phyloP scores from a whole-genome alignment of 2,888 invertebrate genomes.

The Mactromeris polynyma region DNA sequence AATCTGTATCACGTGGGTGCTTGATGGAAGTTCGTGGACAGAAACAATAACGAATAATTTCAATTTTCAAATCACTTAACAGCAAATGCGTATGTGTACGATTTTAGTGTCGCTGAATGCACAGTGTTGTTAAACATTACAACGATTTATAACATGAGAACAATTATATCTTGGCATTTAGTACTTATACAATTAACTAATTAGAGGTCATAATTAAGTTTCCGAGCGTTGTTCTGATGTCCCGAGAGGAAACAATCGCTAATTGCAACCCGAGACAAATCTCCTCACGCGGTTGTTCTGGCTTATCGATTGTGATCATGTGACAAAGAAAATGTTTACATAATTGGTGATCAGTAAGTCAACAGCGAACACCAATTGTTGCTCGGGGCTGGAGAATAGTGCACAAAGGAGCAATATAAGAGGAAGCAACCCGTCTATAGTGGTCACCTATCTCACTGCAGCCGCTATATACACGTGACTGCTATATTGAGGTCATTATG shows the following conservation, averaged over 20 bases:
- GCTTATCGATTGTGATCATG: not conserved
- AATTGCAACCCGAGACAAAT: not conserved
- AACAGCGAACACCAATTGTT: not conserved
- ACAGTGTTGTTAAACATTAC: not conserved
- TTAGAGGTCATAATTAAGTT: not conserved
- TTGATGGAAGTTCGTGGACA: not conserved
- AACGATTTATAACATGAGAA: not conserved
- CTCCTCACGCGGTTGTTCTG: not conserved
- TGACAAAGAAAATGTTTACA: not conserved
- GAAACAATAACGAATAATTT: not conserved
- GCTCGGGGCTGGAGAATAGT: not conserved
- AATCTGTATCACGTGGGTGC: not conserved
- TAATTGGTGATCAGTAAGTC: constrained; percentile 12
- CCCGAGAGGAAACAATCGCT: not conserved
- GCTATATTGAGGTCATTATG: too few species aligned
- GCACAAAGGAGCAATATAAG: too few species aligned
- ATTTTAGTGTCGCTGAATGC: too few species aligned
- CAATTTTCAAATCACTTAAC: not conserved
- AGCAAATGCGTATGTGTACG: not conserved
- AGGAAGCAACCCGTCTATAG: too few species aligned
- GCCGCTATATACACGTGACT: too few species aligned
- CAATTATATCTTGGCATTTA: not conserved
- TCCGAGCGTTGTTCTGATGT: not conserved
- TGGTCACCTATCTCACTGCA: too few species aligned
- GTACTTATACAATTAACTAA: not conserved